Evolutionary conservation across 2,888 invertebrate species (phyloP), one percentile per base, ranked within the genome.

Genomic region (Drosophila neonasuta): DNA sequence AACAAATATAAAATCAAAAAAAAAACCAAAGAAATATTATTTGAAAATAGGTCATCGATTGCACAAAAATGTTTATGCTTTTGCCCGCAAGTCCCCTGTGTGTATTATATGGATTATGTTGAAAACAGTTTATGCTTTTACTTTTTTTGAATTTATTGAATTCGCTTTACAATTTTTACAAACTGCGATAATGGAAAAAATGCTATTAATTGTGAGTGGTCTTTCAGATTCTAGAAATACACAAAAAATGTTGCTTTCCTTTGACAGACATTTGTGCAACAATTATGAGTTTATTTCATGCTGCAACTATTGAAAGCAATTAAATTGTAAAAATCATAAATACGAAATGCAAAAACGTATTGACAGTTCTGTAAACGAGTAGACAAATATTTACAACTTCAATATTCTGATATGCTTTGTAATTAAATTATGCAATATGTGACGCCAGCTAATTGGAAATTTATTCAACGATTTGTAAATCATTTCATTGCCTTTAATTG

Each of bases 21-120:
- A 17, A 17, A 20, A 20, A 20, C 20, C 20, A 20, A 24, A 24
- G 24, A 56, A 36, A 36, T 36, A 36, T 36, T 62, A 30, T 50
- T 36, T 46, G 36, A 51, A 63, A 69, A 56, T 69, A 20, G 62
- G 59, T 59, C 58, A 70, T 70, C 64, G 64, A 64, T 64, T 68
- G 45, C 10, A 39, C 46, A 7, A 24, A 24, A 24, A 10, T 13
- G 15, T 68, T 41, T 44, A 49, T 17, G 11, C 9, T 5, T 30
- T 29, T 29, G 49, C 6, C 15, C 6, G 10, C 20, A 50, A 57
- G 41, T 48, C 48, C 41, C 39, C 6, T 13, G 67, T 29, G 56
- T 32, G 44, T 24, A 24, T 71, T 56, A 49, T 52, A 11, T n/a
- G 17, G 32, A 30, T 57, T 46, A 51, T 24, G 3, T 24, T 36